These are phyloP conservation scores for Sclerodermus sp. DNA, from an alignment of 2,888 invertebrate species.

Conservation along the genomic window DNA sequence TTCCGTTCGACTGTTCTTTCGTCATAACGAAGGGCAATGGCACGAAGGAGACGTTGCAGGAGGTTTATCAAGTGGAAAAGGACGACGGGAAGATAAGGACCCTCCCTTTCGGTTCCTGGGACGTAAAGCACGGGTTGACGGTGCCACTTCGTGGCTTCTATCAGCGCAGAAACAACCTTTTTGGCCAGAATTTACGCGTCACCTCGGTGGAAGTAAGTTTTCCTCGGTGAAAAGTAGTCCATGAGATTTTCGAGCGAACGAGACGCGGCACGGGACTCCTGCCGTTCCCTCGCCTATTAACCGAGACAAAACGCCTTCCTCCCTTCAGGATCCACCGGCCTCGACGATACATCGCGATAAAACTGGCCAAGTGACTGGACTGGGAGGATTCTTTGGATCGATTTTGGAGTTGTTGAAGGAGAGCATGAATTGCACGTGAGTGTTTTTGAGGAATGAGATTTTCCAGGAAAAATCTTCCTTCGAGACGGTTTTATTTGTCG, in stretches of 20 bases:
- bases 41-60: conserved; percentile 35
- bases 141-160: conserved; percentile 38
- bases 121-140: conserved; percentile 25
- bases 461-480: too few relatives aligned
- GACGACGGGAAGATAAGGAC: conserved; percentile 29
- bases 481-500: neutral
- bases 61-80: conserved; percentile 44
- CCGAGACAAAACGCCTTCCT: too few relatives aligned
- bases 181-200: conserved; percentile 43
- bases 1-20: conserved; percentile 49
- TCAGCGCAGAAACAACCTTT: conserved; percentile 45
- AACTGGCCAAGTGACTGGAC: conserved; percentile 31
- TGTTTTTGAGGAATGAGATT: too few relatives aligned
- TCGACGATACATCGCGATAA: conserved; percentile 35
- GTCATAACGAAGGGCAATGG: conserved; percentile 28
- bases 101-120: conserved; percentile 40
- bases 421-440: conserved; percentile 53
- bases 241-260: too few relatives aligned
- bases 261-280: too few relatives aligned
- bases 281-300: too few relatives aligned
- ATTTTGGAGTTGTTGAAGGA: conserved; percentile 44
- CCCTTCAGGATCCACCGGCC: conserved; percentile 47
- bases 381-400: conserved; percentile 50
- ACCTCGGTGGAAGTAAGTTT: conserved; percentile 40
- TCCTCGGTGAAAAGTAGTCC: too few relatives aligned